These are phyloP conservation scores for Premnoplex brunnescens DNA, from an alignment of 2,797 vertebrate species.

Conservation along the genomic window DNA sequence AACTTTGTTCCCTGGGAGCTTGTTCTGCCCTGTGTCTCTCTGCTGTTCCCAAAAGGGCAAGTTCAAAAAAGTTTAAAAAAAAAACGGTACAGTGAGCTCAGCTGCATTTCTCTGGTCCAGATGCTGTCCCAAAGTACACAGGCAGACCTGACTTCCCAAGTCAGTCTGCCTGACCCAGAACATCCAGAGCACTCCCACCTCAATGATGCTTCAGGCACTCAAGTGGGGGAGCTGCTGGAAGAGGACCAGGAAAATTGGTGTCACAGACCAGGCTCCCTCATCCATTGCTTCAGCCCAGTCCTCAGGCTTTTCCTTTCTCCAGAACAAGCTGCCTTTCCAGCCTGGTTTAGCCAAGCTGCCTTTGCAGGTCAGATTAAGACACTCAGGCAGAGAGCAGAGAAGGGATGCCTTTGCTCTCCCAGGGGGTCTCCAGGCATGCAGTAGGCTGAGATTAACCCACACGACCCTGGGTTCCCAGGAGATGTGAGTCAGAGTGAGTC, in stretches of 20 bases:
- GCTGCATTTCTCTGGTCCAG: background rate
- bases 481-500: conserved; percentile 8
- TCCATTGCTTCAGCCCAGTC: background rate
- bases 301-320: background rate
- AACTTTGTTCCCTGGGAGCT: background rate
- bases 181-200: background rate
- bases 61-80: background rate
- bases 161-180: background rate
- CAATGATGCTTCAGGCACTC: accelerated
- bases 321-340: background rate
- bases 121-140: background rate
- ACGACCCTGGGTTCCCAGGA: background rate
- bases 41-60: background rate
- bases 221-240: background rate
- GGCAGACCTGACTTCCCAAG: background rate
- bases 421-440: background rate
- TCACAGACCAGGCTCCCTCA: background rate
- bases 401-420: background rate
- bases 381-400: background rate
- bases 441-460: background rate
- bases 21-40: background rate
- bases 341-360: background rate
- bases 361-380: background rate
- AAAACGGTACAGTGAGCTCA: background rate
- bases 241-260: background rate